Conservation (phyloP, 2,113 vertebrate species). For the Cyphomyrus discorhynchus region DNA sequence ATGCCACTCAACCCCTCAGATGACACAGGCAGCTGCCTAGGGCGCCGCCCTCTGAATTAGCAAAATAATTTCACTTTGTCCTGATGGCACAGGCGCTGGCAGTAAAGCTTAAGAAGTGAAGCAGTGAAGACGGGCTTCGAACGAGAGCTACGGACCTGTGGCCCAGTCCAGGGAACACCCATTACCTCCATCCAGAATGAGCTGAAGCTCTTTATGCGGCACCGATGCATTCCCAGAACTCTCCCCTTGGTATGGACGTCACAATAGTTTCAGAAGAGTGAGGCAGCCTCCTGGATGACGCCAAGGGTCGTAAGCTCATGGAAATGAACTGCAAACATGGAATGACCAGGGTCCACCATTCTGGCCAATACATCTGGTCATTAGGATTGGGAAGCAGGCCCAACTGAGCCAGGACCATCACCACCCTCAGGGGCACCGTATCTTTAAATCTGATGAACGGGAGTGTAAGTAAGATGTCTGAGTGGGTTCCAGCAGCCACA, state of each 20-base stretch:
- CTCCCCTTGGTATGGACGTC: too few species aligned
- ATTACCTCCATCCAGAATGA: background rate
- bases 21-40: too few species aligned
- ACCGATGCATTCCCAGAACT: background rate
- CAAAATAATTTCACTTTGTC: background rate
- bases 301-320: background rate
- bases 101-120: background rate
- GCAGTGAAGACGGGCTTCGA: background rate
- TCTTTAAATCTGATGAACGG: background rate
- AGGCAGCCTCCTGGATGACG: background rate
- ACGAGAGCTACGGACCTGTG: background rate
- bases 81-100: background rate
- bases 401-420: background rate
- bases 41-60: background rate
- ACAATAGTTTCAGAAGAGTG: background rate
- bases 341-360: background rate
- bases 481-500: background rate
- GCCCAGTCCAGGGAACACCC: background rate
- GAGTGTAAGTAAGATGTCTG: background rate
- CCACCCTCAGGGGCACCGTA: background rate
- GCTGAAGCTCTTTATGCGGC: background rate
- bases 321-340: background rate
- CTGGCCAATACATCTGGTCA: background rate
- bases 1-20: background rate
- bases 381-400: background rate